phyloP scores from a whole-genome alignment of 23 tunicate species.

The Corella eumyota region DNA sequence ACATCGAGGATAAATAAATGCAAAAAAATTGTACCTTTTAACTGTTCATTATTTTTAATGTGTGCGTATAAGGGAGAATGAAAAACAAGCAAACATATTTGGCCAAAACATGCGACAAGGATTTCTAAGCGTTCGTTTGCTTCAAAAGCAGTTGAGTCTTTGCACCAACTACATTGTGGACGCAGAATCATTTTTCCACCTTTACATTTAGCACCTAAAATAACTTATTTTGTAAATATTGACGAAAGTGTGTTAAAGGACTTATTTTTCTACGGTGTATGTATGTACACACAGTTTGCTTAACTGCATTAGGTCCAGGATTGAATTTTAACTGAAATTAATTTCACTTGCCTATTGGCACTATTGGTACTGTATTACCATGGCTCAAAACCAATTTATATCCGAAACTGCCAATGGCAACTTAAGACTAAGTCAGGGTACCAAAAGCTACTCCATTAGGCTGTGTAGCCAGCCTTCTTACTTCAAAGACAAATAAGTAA shows the following conservation, averaged over 20 bases:
- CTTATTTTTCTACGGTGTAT: no score
- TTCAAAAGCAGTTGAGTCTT: conserved; percentile 50
- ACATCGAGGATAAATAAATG: not conserved
- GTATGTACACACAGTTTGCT: no score
- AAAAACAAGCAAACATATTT: conserved; percentile 56
- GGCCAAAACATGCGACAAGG: conserved; percentile 50
- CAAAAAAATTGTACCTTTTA: conserved; percentile 10
- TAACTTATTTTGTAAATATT: not conserved
- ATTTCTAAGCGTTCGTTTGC: conserved; percentile 45
- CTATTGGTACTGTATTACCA: no score
- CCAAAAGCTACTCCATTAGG: no score
- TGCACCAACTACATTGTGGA: conserved; percentile 89
- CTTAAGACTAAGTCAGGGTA: no score
- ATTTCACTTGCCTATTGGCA: not conserved
- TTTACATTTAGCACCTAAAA: conserved; percentile 50
- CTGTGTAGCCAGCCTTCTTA: no score
- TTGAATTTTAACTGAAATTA: not conserved
- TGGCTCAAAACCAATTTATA: no score
- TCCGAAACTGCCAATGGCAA: no score
- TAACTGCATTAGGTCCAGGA: no score
- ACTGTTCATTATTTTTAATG: conserved; percentile 35
- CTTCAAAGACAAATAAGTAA: no score
- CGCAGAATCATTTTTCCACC: conserved; percentile 74
- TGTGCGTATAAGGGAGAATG: conserved; percentile 48
- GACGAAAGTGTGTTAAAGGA: not conserved